A percentile compares a stretch with the other conserved stretches of the same genome.
These are phyloP conservation scores for Meloidogyne exigua DNA, from an alignment of 1,140 invertebrate genomes.

Conservation along the genomic window DNA sequence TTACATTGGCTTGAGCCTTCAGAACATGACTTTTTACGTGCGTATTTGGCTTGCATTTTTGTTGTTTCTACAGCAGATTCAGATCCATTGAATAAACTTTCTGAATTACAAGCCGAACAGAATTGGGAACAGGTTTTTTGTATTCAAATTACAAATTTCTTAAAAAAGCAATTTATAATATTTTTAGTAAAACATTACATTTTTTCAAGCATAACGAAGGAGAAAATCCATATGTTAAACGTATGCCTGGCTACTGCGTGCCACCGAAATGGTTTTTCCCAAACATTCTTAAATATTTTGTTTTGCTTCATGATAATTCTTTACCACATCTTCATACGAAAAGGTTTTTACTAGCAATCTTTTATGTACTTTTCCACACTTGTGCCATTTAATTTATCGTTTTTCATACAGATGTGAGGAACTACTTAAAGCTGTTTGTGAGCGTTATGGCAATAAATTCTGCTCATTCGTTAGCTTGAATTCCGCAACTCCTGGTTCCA, in stretches of 20 bases:
- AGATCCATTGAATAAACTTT: conserved; percentile 48
- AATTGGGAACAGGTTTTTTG: conserved; percentile 44
- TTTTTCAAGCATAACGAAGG: conserved; percentile 41
- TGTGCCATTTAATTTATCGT: background rate
- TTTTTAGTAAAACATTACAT: no score
- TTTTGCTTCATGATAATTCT: conserved; percentile 80
- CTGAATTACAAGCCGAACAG: conserved; percentile 41
- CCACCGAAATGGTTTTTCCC: conserved; percentile 80
- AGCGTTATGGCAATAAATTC: conserved; percentile 38
- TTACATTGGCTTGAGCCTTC: conserved; percentile 55
- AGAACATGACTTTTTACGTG: conserved; percentile 50
- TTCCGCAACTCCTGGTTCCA: conserved; percentile 34
- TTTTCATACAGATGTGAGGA: conserved; percentile 32
- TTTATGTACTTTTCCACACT: background rate
- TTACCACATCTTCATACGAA: conserved; percentile 68
- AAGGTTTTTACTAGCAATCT: conserved; percentile 66
- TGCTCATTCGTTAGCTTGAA: conserved; percentile 51
- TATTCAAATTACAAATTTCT: no score
- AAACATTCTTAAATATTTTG: conserved; percentile 78
- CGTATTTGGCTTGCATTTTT: conserved; percentile 49
- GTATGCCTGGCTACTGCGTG: conserved; percentile 45
- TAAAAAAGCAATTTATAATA: no score
- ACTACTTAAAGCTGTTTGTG: conserved; percentile 30
- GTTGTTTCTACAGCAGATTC: conserved; percentile 49
- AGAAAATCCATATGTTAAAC: background rate